Percentiles rank a stretch among this genome's conserved stretches.
Conservation (phyloP, 2,113 vertebrate genomes). For the Centrocercus urophasianus region DNA sequence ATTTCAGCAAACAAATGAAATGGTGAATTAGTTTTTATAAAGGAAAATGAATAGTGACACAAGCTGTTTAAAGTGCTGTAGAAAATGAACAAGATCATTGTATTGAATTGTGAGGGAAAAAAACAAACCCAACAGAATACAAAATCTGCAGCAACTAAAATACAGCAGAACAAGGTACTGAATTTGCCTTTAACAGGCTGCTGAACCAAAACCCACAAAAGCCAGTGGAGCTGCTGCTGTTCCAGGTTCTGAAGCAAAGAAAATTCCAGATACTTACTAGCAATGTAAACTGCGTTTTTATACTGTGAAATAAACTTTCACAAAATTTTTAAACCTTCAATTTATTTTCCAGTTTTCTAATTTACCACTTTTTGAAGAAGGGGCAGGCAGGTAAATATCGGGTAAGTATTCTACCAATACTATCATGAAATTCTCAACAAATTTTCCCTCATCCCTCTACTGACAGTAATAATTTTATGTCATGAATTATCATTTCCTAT, state of each 20-base stretch:
- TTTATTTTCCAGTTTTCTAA: neutral
- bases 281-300: neutral
- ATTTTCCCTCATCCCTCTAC: neutral
- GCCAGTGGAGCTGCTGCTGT: neutral
- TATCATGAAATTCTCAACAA: neutral
- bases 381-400: neutral
- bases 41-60: constrained; percentile 65
- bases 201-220: neutral
- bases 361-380: too few relatives aligned
- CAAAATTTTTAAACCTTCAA: neutral
- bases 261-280: neutral
- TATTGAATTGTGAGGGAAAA: constrained; percentile 59
- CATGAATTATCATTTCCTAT: neutral
- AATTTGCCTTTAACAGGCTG: neutral
- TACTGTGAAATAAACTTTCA: neutral
- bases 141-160: neutral
- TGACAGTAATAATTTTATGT: neutral
- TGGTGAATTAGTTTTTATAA: constrained; percentile 17
- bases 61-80: neutral
- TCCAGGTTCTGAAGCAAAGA: rapidly evolving
- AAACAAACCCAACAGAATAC: neutral
- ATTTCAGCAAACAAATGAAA: constrained; percentile 39
- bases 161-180: neutral
- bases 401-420: neutral
- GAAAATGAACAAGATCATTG: constrained; percentile 49